phyloP scores from a whole-genome alignment of 2,113 vertebrate species.

The Ailurus styani region DNA sequence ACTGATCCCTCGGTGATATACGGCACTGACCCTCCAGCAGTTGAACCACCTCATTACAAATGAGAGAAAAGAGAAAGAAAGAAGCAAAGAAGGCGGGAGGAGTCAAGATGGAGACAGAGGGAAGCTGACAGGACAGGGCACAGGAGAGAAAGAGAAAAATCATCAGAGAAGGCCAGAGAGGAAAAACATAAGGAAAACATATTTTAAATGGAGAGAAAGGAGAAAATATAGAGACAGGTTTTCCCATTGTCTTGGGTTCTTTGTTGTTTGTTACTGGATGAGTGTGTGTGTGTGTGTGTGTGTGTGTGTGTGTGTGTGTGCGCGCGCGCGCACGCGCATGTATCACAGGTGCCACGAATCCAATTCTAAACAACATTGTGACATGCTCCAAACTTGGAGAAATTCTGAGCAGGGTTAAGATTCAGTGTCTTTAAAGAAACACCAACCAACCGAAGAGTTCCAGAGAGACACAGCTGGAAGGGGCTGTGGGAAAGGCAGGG shows the following conservation, averaged over 20 bases:
- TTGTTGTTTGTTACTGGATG: background rate
- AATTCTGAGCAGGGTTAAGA: background rate
- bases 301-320: background rate
- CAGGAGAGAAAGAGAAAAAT: background rate
- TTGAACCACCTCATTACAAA: background rate
- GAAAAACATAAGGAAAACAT: background rate
- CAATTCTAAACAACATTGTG: background rate
- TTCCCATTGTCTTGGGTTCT: background rate
- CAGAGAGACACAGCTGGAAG: background rate
- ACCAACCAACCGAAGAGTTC: background rate
- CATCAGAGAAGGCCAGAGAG: background rate
- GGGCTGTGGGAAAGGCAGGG: background rate
- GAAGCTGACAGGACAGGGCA: background rate
- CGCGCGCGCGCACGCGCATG: no score
- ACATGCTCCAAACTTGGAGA: background rate
- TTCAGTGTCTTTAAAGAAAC: background rate
- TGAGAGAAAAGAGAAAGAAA: background rate
- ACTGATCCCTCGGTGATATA: background rate
- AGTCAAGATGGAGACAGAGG: background rate
- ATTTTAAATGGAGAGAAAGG: fast-evolving
- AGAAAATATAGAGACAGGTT: background rate
- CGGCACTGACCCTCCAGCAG: background rate
- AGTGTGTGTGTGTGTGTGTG: no score
- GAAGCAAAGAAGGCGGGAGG: background rate
- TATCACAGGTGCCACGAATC: background rate